These are phyloP conservation scores for Lepidocolaptes lacrymiger DNA, from an alignment of 2,797 vertebrate species.

Conservation along the genomic window DNA sequence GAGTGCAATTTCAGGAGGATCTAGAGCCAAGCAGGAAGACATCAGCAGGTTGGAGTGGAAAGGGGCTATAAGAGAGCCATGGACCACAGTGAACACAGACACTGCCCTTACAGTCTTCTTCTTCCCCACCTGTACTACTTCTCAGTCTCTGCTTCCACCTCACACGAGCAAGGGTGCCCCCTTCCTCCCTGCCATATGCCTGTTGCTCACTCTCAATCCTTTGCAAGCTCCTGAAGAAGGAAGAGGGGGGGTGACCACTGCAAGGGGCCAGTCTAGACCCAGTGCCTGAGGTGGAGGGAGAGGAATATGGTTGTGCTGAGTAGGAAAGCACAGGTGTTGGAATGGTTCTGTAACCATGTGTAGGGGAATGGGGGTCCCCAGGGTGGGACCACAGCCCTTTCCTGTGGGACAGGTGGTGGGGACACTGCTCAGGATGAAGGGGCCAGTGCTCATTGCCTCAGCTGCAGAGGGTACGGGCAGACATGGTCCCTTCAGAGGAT, in stretches of 20 bases:
- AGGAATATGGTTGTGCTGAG: background rate
- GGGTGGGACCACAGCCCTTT: background rate
- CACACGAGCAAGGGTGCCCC: accelerated
- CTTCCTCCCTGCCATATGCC: background rate
- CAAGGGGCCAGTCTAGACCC: background rate
- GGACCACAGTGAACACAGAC: background rate
- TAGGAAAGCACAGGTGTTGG: background rate
- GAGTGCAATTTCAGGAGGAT: background rate
- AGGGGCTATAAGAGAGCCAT: background rate
- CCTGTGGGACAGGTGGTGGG: background rate
- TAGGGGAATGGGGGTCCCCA: background rate
- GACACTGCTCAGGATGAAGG: background rate
- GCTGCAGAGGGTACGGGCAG: background rate
- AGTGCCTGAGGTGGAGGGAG: background rate
- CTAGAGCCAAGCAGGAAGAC: background rate
- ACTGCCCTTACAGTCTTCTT: background rate
- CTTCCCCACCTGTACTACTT: background rate
- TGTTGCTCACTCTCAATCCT: background rate
- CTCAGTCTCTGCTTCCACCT: background rate
- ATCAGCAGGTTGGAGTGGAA: background rate
- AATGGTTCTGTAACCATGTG: background rate
- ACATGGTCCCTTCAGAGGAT: background rate
- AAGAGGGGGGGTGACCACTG: background rate
- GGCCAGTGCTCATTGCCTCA: background rate
- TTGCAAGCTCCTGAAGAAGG: background rate